These are phyloP conservation scores for Platycheirus rosarum DNA, from an alignment of 2,888 invertebrate species.

Conservation along the genomic window DNA sequence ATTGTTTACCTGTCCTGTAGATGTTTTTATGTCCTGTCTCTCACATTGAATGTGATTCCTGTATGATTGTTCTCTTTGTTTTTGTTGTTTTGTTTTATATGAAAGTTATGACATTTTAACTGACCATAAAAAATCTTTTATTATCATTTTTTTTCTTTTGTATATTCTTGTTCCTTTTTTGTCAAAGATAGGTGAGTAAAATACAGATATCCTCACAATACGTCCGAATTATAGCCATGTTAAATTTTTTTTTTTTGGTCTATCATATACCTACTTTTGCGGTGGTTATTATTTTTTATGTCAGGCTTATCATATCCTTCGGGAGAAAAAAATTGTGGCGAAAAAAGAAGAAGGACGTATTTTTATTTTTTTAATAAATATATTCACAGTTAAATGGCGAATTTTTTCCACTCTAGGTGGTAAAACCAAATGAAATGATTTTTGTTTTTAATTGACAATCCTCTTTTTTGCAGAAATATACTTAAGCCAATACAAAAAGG, in stretches of 20 bases:
- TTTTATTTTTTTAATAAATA: not conserved
- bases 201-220: constrained; percentile 5
- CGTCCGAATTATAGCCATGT: constrained; percentile 25
- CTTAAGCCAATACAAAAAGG: too few species aligned
- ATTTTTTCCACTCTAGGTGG: not conserved
- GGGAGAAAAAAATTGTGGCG: constrained; percentile 7
- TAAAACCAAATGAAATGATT: not conserved
- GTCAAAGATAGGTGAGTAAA: not conserved
- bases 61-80: constrained; percentile 1
- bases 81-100: constrained; percentile 12
- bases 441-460: not conserved
- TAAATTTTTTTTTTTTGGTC: constrained; percentile 32
- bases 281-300: constrained; percentile 48
- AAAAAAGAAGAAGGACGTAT: not conserved
- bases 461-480: not conserved
- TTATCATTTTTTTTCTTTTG: constrained; percentile 29
- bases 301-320: constrained; percentile 38
- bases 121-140: constrained; percentile 46
- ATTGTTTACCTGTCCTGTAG: constrained; percentile 10
- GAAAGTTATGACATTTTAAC: constrained; percentile 46
- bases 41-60: constrained; percentile 7
- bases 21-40: too few species aligned
- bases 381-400: not conserved
- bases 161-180: not conserved
- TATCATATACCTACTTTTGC: constrained; percentile 9